Base-by-base conservation (phyloP, 2,797 vertebrate genomes). In the Silurus aristotelis region DNA sequence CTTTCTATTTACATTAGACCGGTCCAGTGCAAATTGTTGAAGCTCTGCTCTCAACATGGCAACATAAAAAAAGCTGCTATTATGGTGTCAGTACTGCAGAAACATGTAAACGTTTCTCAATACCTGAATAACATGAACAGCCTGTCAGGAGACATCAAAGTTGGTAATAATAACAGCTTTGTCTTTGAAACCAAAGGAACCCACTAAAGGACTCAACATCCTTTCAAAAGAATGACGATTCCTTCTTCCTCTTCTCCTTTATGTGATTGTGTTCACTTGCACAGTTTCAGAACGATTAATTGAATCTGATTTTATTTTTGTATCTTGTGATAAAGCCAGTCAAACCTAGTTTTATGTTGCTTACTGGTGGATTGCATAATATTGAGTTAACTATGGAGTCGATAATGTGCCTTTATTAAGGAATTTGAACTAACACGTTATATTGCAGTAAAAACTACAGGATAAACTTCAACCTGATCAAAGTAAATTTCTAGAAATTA, bases 1-100 rank as follows among this genome's bases (percentile, higher is more conserved):
- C n/a, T 56, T 81, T 19, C 71, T 76, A 1, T 76, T 61, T 6
- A 52, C 22, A 15, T 66, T 55, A 19, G 48, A 75, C 8, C 66
- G 27, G 60, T 27, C 63, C 63, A 55, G 46, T 55, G 5, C n/a
- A 67, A 25, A 82, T 78, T 86, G 46, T 77, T 77, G 80, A 46
- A 83, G 77, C 52, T 48, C n/a, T 80, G 38, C 66, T 80, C 22
- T 46, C 43, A 58, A 68, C 80, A 87, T 82, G 48, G n/a, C 83
- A 85, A 52, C 71, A 48, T 73, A 66, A 70, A 79, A 79, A 84
- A 56, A 82, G 79, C 84, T 86, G 82, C 63, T 86, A 84, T 80
- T 83, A 75, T 83, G 66, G 79, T 83, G 75, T 68, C 78, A 86
- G 86, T 76, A 46, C 56, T 71, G 79, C 81, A 38, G 22, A 85